phyloP scores from a whole-genome alignment of 2,888 invertebrate genomes.

The Penaeus monodon region DNA sequence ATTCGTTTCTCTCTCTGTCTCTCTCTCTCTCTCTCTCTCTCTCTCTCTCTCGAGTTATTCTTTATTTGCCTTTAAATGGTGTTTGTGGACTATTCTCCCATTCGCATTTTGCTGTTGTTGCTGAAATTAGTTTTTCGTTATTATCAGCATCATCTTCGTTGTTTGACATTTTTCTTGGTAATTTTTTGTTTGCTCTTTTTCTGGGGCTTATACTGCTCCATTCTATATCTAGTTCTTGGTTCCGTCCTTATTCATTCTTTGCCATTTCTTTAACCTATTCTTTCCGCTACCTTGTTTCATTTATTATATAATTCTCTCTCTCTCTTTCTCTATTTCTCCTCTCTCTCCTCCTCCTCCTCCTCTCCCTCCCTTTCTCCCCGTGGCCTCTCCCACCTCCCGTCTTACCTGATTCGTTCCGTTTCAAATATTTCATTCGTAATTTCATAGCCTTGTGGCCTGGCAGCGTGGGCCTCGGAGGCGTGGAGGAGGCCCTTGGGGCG shows the following conservation, averaged over 20 bases:
- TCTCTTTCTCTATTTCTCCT: neutral
- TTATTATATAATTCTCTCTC: neutral
- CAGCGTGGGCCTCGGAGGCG: no score
- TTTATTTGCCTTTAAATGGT: no score
- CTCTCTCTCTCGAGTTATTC: neutral
- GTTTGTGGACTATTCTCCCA: no score
- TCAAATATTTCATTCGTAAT: neutral
- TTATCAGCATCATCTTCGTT: neutral
- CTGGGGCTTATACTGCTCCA: neutral
- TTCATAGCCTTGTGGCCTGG: no score
- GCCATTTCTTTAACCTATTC: neutral
- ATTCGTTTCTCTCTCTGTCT: neutral
- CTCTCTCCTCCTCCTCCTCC: neutral
- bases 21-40: conserved; percentile 3
- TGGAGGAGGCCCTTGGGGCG: no score
- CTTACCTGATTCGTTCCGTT: conserved; percentile 14
- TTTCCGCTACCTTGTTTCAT: neutral
- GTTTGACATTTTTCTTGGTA: no score
- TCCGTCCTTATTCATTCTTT: neutral
- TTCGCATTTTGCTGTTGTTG: neutral
- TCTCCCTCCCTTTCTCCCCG: neutral
- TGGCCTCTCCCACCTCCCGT: conserved; percentile 30
- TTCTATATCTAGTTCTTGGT: neutral
- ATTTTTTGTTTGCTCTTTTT: neutral
- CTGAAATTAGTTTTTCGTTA: neutral